Evolutionary conservation across 2,888 invertebrate genomes (phyloP), one percentile per base, ranked within the genome.

Genomic region (Biston betularia): DNA sequence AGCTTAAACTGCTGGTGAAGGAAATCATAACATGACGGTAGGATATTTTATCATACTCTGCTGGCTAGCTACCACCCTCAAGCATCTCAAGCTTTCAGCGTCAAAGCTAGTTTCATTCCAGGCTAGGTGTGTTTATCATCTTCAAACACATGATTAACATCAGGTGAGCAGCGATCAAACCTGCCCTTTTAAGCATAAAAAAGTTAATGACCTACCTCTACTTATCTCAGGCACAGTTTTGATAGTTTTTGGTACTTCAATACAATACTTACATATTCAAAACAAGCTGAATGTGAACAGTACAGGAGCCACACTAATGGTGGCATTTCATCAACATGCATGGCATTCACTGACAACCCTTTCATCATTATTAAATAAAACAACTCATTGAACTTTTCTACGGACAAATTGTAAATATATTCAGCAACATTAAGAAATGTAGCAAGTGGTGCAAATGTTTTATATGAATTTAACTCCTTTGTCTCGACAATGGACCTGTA

Each of bases 271-370:
- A 94, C 94, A 78, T 90, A 86, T 71, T 79, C 70, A 81, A 91
- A 90, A 74, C 88, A 90, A 44, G 70, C 56, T 62, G 76, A 71
- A 75, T 89, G 90, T 69, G 84, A 81, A 68, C 85, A 82, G 69
- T 86, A 88, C 74, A 92, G 92, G 63, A 91, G 81, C 69, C 90
- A 92, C 8, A 92, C 92, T 33, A 94, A 74, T 1, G 94, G 93
- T 46, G 94, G 93, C 72, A 93, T 93, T 76, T 94, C 92, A 73
- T 84, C 82, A 49, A 76, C 70, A 73, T 85, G 76, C n/a, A 79
- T 66, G 38, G 90, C 86, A 85, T 94, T 85, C 6, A 92, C 90
- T 54, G 83, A 74, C 6, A 90, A 86, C 24, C 94, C 94, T 77
- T 88, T 84, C 77, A 85, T 86, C 0, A 94, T 78, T 65, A 92